phyloP scores from a whole-genome alignment of 2,797 vertebrate genomes.

The Hyperoplus lanceolatus region DNA sequence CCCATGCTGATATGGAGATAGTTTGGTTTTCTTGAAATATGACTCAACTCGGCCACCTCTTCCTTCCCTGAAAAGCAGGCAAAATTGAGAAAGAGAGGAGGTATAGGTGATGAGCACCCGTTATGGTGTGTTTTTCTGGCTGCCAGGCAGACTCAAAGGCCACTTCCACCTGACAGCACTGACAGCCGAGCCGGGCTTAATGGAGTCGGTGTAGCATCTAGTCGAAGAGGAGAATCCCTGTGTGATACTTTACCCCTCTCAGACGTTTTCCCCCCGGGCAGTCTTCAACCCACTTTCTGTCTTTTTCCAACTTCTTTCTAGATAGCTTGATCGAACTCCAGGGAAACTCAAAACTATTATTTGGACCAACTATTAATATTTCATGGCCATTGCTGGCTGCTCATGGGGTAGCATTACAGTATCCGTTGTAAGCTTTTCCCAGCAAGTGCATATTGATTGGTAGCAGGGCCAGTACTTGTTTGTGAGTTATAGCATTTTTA shows the following conservation, averaged over 20 bases:
- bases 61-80: slow-evolving; percentile 9
- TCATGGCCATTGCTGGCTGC: slow-evolving; percentile 26
- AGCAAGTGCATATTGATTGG: slow-evolving; percentile 48
- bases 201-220: slow-evolving; percentile 64
- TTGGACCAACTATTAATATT: slow-evolving; percentile 55
- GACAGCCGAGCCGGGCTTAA: slow-evolving; percentile 67
- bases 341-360: slow-evolving; percentile 37
- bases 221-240: slow-evolving; percentile 59
- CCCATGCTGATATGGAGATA: background rate
- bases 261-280: slow-evolving; percentile 48
- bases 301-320: slow-evolving; percentile 41
- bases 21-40: slow-evolving; percentile 15
- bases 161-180: slow-evolving; percentile 70
- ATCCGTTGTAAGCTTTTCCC: slow-evolving; percentile 29
- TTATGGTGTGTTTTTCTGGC: slow-evolving; percentile 63
- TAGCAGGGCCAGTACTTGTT: background rate
- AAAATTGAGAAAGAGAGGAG: slow-evolving; percentile 24
- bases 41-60: slow-evolving; percentile 11
- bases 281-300: slow-evolving; percentile 63
- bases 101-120: slow-evolving; percentile 62
- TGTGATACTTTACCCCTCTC: slow-evolving; percentile 60
- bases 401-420: slow-evolving; percentile 52
- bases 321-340: slow-evolving; percentile 45
- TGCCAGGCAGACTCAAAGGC: slow-evolving; percentile 62
- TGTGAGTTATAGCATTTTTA: slow-evolving; percentile 1